Evolutionary conservation across 2,888 invertebrate genomes (phyloP).

Genomic region (Tridacna crocea): DNA sequence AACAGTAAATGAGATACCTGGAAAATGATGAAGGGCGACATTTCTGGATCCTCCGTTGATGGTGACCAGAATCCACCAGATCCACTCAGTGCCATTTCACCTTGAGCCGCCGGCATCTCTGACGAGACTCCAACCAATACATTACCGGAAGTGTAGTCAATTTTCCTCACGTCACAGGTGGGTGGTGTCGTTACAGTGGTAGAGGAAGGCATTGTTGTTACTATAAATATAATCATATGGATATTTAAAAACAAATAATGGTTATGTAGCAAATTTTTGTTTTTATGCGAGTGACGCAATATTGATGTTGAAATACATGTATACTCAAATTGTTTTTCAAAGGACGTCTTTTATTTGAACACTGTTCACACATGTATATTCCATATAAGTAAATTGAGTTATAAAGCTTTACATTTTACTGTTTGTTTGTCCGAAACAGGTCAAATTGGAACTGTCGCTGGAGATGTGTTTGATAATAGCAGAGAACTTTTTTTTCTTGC

Average conservation of each 20-base stretch:
- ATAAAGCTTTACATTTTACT: too few relatives aligned
- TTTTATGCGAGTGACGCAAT: too few relatives aligned
- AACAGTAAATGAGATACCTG: constrained; percentile 25
- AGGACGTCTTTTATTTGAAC: too few relatives aligned
- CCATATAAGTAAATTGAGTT: too few relatives aligned
- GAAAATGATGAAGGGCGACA: constrained; percentile 44
- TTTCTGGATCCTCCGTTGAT: constrained; percentile 31
- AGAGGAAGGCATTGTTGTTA: constrained; percentile 44
- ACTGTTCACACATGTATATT: too few relatives aligned
- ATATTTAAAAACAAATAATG: background rate
- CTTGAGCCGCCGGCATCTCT: constrained; percentile 43
- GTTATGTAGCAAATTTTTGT: too few relatives aligned
- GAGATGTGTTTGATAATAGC: too few relatives aligned
- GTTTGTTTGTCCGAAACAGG: too few relatives aligned
- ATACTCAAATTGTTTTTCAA: too few relatives aligned
- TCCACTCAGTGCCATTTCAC: constrained; percentile 47
- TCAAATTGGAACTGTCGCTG: too few relatives aligned
- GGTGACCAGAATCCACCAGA: constrained; percentile 52
- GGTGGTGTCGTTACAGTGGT: constrained; percentile 37
- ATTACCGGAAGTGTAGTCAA: constrained; percentile 41
- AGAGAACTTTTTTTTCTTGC: too few relatives aligned
- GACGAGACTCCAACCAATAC: constrained; percentile 44
- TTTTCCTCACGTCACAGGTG: constrained; percentile 36
- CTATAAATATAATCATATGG: constrained; percentile 23
- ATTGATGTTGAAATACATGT: too few relatives aligned